Conservation (phyloP, 2,888 invertebrate species). For the Rhamnusium bicolor region DNA sequence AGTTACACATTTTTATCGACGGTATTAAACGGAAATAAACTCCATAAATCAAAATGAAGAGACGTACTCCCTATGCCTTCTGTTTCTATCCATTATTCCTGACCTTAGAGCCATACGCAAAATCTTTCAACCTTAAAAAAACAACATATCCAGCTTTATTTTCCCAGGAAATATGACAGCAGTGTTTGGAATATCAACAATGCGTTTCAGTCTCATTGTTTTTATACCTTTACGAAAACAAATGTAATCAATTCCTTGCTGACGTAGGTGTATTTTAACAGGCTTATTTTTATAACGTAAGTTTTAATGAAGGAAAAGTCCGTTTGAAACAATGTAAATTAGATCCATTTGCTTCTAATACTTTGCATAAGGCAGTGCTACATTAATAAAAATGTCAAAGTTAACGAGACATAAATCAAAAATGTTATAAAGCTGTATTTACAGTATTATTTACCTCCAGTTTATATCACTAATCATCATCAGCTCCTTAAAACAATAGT, state of each 20-base stretch:
- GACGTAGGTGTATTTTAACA: not conserved
- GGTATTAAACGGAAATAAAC: too few relatives aligned
- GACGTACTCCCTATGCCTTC: too few relatives aligned
- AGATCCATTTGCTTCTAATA: too few relatives aligned
- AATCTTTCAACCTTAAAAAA: not conserved
- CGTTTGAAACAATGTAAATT: too few relatives aligned
- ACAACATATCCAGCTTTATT: not conserved
- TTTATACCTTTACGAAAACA: constrained; percentile 6
- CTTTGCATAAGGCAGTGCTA: too few relatives aligned
- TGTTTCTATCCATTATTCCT: not conserved
- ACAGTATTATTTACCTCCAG: too few relatives aligned
- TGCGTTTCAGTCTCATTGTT: not conserved
- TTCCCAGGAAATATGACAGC: not conserved
- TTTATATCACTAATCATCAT: too few relatives aligned
- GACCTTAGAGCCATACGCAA: not conserved
- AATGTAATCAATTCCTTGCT: constrained; percentile 3
- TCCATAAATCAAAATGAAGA: not conserved
- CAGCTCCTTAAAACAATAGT: too few relatives aligned
- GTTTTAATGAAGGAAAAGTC: not conserved
- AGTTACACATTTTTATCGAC: too few relatives aligned
- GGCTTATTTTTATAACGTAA: not conserved
- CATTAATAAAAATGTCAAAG: too few relatives aligned
- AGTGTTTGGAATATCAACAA: constrained; percentile 2
- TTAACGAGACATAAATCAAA: too few relatives aligned
- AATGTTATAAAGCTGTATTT: too few relatives aligned